A percentile compares a stretch with the other conserved stretches of the same genome.
phyloP scores from a whole-genome alignment of 2,888 invertebrate genomes.

The Patella depressa region DNA sequence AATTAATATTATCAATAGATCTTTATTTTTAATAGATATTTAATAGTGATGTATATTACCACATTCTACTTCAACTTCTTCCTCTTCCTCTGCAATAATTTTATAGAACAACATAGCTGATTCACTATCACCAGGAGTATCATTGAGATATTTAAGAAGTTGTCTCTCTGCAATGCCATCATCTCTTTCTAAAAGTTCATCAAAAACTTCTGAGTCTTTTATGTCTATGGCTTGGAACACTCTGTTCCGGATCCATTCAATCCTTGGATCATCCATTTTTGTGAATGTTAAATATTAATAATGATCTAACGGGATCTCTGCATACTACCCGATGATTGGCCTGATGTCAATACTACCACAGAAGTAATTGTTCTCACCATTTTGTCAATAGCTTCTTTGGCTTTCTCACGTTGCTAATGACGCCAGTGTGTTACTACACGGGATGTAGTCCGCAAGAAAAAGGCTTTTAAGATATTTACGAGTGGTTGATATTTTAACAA shows the following conservation, averaged over 20 bases:
- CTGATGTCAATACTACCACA: background rate
- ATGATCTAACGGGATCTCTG: background rate
- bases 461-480: too few species aligned
- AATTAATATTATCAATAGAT: too few species aligned
- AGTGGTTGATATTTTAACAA: too few species aligned
- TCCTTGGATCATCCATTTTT: constrained; percentile 70
- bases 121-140: constrained; percentile 68
- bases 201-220: constrained; percentile 66
- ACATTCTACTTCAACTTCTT: constrained; percentile 71
- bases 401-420: background rate
- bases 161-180: constrained; percentile 68
- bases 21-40: too few species aligned
- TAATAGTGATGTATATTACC: constrained; percentile 47
- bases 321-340: background rate
- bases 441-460: background rate
- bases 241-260: constrained; percentile 70
- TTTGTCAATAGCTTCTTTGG: background rate
- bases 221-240: constrained; percentile 66
- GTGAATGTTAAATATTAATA: background rate
- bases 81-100: constrained; percentile 67
- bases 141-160: constrained; percentile 70
- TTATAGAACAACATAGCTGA: constrained; percentile 70
- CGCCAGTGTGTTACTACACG: background rate
- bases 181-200: constrained; percentile 69
- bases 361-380: background rate